Evolutionary conservation across 92 coral and sea anemone genomes (phyloP), one percentile per base, ranked within the genome.

Genomic region (Plumapathes pennacea): DNA sequence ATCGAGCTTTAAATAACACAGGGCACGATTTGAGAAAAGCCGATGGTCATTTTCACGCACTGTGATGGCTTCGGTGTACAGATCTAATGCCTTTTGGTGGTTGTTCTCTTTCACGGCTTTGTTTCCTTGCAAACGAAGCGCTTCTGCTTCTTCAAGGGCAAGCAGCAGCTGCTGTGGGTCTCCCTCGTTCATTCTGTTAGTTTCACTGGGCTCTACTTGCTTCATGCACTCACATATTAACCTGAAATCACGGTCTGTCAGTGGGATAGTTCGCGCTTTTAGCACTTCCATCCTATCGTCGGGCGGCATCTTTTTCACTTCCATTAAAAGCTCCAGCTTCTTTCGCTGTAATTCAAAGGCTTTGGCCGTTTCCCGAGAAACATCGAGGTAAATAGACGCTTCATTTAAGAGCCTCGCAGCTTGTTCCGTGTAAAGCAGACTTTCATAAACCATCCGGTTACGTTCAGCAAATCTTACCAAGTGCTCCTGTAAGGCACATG

Each of bases 141-240:
- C 54, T 40, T 77, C 52, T 13, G 74, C 85, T 32, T 57, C 46
- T 46, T 54, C 48, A 30, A 5, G 47, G 25, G 62, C 44, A 3
- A 14, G 22, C 33, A 47, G 38, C 4, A 9, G 46, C 1, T 21
- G 7, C 2, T 13, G 15, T 5, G 43, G 22, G 11, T 23, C 12
- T 9, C 13, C 38, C 32, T 29, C 38, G 18, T 1, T 4, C 10
- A 6, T 4, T 4, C 24, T 51, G 4, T 72, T 51, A 8, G 42
- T 0, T 13, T 7, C 25, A 15, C 36, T 54, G 2, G 11, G 32
- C 2, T 14, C 27, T 0, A 29, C 50, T 2, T 55, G 36, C 14
- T 48, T 54, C 83, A 87, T 87, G 44, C 96, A 84, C 19, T 64
- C 77, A 1, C 80, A 84, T 21, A 77, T 59, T 15, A 85, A 46